Conservation (phyloP, 1,140 invertebrate species). For the Metopolophium dirhodum region DNA sequence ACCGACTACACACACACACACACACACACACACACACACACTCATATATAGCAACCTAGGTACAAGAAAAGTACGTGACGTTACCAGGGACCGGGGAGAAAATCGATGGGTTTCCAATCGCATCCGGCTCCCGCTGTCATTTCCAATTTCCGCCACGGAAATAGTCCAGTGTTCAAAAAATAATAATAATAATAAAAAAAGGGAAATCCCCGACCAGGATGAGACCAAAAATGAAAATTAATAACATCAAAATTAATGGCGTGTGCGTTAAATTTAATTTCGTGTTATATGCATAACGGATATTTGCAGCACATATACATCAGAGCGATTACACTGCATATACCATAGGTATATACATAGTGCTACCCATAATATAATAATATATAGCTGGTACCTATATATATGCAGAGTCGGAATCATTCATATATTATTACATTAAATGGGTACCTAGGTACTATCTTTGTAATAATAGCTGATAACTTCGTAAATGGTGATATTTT, state of each 20-base stretch:
- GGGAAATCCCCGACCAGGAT: not conserved
- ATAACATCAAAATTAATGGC: not conserved
- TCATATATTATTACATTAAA: no score
- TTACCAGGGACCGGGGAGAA: conserved; percentile 50
- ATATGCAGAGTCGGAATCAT: not conserved
- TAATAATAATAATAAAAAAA: not conserved
- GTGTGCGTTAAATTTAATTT: conserved; percentile 8
- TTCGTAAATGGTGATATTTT: not conserved
- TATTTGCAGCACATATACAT: not conserved
- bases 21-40: no score
- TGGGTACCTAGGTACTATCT: not conserved
- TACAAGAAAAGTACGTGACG: conserved; percentile 55
- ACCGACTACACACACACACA: not conserved
- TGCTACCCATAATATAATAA: not conserved
- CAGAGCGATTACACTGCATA: not conserved
- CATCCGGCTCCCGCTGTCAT: conserved; percentile 55
- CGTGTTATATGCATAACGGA: not conserved
- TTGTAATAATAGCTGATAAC: not conserved
- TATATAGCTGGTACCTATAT: not conserved
- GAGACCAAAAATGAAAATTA: conserved; percentile 16
- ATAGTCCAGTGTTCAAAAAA: not conserved
- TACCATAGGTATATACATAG: not conserved
- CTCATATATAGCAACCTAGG: conserved; percentile 29
- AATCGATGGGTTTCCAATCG: conserved; percentile 56
- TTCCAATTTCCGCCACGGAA: conserved; percentile 55